Percentiles rank a stretch among this genome's conserved stretches.
Conservation (phyloP, 2,113 vertebrate genomes). For the Myodes glareolus region DNA sequence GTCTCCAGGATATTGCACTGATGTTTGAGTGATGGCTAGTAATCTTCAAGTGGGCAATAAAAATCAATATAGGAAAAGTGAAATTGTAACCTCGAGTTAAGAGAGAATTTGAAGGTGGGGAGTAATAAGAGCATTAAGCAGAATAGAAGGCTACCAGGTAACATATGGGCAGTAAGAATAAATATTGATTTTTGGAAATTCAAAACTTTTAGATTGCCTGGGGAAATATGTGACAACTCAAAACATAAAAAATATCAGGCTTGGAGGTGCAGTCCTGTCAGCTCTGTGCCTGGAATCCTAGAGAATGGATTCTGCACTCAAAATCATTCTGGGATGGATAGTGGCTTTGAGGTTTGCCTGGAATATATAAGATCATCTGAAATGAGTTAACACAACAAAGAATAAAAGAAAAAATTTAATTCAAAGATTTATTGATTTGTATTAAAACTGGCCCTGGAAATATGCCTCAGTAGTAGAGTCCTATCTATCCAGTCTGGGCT, state of each 20-base stretch:
- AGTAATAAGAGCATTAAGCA: conserved; percentile 12
- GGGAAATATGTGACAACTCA: neutral
- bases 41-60: neutral
- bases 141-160: neutral
- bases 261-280: neutral
- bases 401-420: neutral
- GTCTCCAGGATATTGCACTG: neutral
- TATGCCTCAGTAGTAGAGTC: neutral
- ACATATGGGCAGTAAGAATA: neutral
- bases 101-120: neutral
- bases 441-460: neutral
- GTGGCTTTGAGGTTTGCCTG: neutral
- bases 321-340: neutral
- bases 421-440: neutral
- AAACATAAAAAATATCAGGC: neutral
- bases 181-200: neutral
- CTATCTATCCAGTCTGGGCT: neutral
- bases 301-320: neutral
- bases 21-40: neutral
- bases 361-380: neutral
- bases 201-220: neutral
- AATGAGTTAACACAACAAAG: neutral
- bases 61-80: neutral
- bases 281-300: neutral
- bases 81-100: neutral